Evolutionary conservation across 2,113 vertebrate genomes (phyloP).

Genomic region (Tupaia chinensis): DNA sequence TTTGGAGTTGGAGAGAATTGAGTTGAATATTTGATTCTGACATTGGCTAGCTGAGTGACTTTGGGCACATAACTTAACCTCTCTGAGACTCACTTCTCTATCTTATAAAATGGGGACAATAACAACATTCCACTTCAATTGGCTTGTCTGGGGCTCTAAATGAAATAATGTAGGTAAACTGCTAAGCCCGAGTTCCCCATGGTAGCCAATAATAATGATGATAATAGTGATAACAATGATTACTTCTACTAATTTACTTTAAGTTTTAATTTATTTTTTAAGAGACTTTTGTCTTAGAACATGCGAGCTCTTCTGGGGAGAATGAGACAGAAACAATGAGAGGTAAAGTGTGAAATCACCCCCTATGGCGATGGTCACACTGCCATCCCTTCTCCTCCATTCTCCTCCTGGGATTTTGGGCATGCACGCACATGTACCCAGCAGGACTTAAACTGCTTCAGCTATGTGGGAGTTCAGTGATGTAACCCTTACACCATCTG

Average conservation of each 20-base stretch:
- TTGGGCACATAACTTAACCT: not conserved
- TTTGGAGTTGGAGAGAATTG: not conserved
- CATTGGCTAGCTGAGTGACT: not conserved
- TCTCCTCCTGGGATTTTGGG: no score
- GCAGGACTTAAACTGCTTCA: no score
- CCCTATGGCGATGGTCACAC: no score
- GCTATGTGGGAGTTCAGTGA: no score
- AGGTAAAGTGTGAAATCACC: no score
- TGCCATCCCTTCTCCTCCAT: no score
- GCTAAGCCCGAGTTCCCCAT: not conserved
- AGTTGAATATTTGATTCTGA: not conserved
- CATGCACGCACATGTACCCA: no score
- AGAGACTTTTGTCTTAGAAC: no score
- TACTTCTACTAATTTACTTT: not conserved
- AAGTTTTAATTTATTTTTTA: not conserved
- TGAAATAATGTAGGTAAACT: not conserved
- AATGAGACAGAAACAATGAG: no score
- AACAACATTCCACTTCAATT: not conserved
- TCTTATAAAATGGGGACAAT: not conserved
- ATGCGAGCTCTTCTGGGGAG: no score
- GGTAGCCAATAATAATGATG: not conserved
- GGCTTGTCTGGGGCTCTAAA: not conserved
- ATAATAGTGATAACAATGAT: not conserved
- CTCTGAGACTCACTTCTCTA: slow-evolving; percentile 8
- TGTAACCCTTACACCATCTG: no score